Conservation (phyloP, 2,113 vertebrate species). For the Microcebus tavaratra region DNA sequence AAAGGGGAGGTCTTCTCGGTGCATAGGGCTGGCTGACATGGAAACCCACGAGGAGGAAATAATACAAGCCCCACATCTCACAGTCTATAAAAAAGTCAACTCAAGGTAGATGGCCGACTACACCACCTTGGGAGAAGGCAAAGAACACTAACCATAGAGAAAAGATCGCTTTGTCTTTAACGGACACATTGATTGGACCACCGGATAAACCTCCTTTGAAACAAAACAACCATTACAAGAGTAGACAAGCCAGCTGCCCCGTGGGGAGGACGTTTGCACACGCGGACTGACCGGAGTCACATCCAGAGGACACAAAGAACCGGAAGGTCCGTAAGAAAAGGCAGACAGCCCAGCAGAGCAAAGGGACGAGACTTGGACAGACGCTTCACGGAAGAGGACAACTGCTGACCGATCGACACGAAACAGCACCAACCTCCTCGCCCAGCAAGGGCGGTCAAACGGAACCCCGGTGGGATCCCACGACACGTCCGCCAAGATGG, state of each 20-base stretch:
- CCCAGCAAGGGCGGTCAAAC: accelerated
- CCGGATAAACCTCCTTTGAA: neutral
- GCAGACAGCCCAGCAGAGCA: accelerated
- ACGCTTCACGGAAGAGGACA: neutral
- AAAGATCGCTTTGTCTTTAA: accelerated
- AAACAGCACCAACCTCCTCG: accelerated
- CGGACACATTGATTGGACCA: neutral
- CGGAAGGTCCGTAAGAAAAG: neutral
- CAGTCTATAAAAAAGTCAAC: accelerated
- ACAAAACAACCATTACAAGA: neutral
- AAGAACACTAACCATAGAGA: accelerated
- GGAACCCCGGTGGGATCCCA: neutral
- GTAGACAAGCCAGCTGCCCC: accelerated
- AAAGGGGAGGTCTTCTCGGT: neutral
- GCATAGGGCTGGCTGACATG: accelerated
- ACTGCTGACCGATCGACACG: accelerated
- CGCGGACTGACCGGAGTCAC: no score
- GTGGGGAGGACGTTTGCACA: neutral
- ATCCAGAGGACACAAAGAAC: no score
- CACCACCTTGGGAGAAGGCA: accelerated
- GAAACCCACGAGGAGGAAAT: neutral
- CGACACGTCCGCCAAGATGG: accelerated
- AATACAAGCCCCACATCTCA: accelerated
- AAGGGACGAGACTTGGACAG: neutral
- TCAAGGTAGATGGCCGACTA: accelerated